Conservation (phyloP, 2,888 invertebrate species). For the Drosophila incognita region DNA sequence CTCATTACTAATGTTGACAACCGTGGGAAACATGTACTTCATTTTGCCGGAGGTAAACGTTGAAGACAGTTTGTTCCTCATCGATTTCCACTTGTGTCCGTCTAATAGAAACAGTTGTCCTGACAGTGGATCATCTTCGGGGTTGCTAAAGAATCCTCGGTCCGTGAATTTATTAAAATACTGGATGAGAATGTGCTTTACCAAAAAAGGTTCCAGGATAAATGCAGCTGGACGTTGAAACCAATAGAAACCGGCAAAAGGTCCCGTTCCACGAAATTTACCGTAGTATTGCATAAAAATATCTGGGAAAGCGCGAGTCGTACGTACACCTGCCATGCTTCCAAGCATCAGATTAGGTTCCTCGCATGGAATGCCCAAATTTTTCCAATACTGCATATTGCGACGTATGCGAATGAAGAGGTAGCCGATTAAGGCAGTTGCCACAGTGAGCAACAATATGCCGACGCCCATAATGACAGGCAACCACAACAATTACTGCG, state of each 20-base stretch:
- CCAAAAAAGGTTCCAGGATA: no score
- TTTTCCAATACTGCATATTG: slow-evolving; percentile 52
- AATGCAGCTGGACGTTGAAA: no score
- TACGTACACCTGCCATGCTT: slow-evolving; percentile 17
- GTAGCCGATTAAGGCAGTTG: slow-evolving; percentile 30
- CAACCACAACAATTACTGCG: background rate
- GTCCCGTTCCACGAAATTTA: background rate
- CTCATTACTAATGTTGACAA: slow-evolving; percentile 67
- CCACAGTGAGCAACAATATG: slow-evolving; percentile 35
- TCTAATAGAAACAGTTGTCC: slow-evolving; percentile 82
- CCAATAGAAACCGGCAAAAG: no score
- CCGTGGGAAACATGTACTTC: slow-evolving; percentile 85
- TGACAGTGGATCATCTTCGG: slow-evolving; percentile 83
- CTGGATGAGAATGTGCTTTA: slow-evolving; percentile 30
- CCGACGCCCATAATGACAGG: slow-evolving; percentile 45
- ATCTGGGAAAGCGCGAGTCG: slow-evolving; percentile 43
- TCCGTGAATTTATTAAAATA: slow-evolving; percentile 83
- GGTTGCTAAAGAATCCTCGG: slow-evolving; percentile 81
- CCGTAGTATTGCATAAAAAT: slow-evolving; percentile 43
- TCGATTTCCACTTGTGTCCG: slow-evolving; percentile 84
- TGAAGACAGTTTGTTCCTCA: slow-evolving; percentile 85
- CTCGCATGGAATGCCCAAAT: slow-evolving; percentile 61
- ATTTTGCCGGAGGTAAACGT: slow-evolving; percentile 86
- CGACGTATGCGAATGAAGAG: slow-evolving; percentile 39
- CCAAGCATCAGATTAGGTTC: slow-evolving; percentile 38